Percentiles rank a stretch among this genome's conserved stretches.
Evolutionary conservation across 2,888 invertebrate genomes (phyloP).

Genomic region (Catocala fraxini): DNA sequence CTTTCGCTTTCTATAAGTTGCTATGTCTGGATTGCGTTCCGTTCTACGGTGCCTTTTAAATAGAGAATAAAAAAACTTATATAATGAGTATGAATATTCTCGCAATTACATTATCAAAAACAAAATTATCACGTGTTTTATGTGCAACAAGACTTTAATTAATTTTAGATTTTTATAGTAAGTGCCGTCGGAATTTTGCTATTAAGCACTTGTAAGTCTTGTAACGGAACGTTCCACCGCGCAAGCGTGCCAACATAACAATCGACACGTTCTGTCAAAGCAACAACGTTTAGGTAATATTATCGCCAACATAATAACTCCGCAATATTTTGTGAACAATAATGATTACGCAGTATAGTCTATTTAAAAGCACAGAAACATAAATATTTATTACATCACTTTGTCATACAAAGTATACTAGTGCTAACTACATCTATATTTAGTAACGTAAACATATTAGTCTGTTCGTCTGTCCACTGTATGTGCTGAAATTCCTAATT

Average conservation of each 20-base stretch:
- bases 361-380: too few relatives aligned
- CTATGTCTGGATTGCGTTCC: conserved; percentile 41
- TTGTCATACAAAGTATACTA: too few relatives aligned
- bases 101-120: too few relatives aligned
- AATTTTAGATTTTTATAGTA: background rate
- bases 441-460: too few relatives aligned
- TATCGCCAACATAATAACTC: background rate
- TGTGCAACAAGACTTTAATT: background rate
- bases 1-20: conserved; percentile 41
- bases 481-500: too few relatives aligned
- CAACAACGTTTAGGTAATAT: background rate
- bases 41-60: conserved; percentile 21
- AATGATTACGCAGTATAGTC: too few relatives aligned
- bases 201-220: conserved; percentile 13
- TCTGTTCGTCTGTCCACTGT: too few relatives aligned
- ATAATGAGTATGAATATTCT: too few relatives aligned
- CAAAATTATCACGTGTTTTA: too few relatives aligned
- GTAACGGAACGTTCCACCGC: conserved; percentile 35
- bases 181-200: background rate
- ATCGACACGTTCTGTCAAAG: conserved; percentile 21
- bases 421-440: too few relatives aligned
- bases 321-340: too few relatives aligned
- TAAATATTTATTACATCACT: too few relatives aligned
- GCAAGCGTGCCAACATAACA: conserved; percentile 48
- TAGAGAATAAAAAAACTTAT: background rate